Percentiles rank a stretch among this genome's conserved stretches.
These are phyloP conservation scores for Pheucticus melanocephalus DNA, from an alignment of 2,113 vertebrate species.

Conservation along the genomic window DNA sequence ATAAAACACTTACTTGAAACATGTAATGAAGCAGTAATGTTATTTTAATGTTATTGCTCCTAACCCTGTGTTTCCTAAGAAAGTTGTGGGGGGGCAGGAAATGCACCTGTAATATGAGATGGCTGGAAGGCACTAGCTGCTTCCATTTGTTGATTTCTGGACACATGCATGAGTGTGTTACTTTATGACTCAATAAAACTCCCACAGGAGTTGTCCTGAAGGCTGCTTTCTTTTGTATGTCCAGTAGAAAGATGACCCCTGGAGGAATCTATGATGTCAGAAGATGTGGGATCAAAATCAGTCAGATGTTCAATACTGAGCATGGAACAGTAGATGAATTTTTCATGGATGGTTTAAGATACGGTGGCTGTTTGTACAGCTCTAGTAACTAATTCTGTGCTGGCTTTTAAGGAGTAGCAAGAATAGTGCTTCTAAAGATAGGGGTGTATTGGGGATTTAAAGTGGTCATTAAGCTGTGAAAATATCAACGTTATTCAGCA, in stretches of 20 bases:
- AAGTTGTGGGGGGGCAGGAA: background rate
- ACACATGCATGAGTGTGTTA: rapidly evolving
- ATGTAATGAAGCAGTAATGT: background rate
- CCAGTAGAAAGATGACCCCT: background rate
- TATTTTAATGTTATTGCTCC: background rate
- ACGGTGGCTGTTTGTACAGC: background rate
- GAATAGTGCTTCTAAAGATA: background rate
- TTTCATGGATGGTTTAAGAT: background rate
- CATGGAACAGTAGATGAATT: background rate
- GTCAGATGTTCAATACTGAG: background rate
- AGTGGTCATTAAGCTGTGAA: background rate
- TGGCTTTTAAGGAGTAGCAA: background rate
- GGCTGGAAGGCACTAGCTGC: background rate
- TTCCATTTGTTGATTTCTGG: background rate
- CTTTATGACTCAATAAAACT: background rate
- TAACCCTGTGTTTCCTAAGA: background rate
- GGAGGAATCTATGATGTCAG: background rate
- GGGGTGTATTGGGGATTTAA: background rate
- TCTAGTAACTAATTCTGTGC: background rate
- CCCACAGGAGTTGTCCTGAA: background rate
- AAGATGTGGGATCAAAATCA: background rate
- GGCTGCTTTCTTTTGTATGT: background rate
- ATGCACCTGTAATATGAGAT: background rate
- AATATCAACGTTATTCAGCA: background rate
- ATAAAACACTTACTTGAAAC: background rate